A percentile compares a stretch with the other conserved stretches of the same genome.
Conservation (phyloP, 2,797 vertebrate genomes). For the Coranthus polyacanthus region DNA sequence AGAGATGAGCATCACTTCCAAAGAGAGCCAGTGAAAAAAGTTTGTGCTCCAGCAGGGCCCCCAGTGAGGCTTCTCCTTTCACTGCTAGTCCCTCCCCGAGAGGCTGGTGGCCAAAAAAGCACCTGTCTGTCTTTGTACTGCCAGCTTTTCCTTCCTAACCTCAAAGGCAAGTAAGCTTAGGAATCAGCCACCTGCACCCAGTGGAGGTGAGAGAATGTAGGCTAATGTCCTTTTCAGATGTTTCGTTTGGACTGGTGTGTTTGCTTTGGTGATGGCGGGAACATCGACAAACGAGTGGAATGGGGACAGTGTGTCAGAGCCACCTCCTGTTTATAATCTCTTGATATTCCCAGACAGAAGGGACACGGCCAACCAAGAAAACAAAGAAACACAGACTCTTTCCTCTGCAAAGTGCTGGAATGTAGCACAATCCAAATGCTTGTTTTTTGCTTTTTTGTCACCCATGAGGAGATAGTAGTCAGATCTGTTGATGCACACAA, state of each 20-base stretch:
- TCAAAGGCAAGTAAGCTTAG: constrained; percentile 28
- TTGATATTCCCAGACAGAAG: constrained; percentile 73
- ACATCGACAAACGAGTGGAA: constrained; percentile 63
- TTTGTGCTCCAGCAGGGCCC: constrained; percentile 61
- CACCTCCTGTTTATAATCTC: constrained; percentile 73
- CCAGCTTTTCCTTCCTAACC: constrained; percentile 40
- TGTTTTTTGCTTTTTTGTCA: constrained; percentile 34
- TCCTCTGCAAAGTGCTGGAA: constrained; percentile 47
- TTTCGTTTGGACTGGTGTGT: constrained; percentile 36
- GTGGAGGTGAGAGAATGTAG: constrained; percentile 22
- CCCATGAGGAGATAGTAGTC: constrained; percentile 25
- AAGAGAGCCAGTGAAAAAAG: constrained; percentile 62
- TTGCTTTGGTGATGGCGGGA: constrained; percentile 54
- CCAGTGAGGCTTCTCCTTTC: constrained; percentile 63
- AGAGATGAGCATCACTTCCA: constrained; percentile 75
- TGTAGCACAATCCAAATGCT: constrained; percentile 49
- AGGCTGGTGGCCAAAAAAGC: constrained; percentile 58
- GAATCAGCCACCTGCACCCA: constrained; percentile 32
- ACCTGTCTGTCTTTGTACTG: constrained; percentile 53
- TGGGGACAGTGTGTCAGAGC: constrained; percentile 62
- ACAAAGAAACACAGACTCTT: constrained; percentile 58
- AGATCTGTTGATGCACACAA: constrained; percentile 46
- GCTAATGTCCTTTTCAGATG: constrained; percentile 41
- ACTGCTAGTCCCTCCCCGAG: constrained; percentile 53
- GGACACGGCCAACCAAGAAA: constrained; percentile 54